Conservation (phyloP, 2,797 vertebrate species). For the Glyptemys insculpta region DNA sequence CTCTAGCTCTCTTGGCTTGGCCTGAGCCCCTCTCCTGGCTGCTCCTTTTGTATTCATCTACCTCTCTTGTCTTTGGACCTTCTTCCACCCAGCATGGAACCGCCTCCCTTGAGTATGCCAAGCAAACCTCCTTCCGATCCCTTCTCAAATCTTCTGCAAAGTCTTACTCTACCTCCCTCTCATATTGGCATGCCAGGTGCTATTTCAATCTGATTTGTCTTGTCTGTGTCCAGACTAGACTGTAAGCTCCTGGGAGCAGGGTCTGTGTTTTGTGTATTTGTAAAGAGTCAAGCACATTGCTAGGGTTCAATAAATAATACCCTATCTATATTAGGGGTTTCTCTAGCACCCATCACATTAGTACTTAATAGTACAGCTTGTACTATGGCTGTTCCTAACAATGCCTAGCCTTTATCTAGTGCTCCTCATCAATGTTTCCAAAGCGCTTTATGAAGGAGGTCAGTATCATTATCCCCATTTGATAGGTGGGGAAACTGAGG, state of each 20-base stretch:
- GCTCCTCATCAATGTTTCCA: background rate
- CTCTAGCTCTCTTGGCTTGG: background rate
- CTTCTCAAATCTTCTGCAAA: rapidly evolving
- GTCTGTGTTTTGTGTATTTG: background rate
- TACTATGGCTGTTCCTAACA: background rate
- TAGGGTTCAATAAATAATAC: background rate
- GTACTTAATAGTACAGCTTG: background rate
- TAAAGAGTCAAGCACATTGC: background rate
- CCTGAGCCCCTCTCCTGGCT: too few species aligned
- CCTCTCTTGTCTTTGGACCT: rapidly evolving
- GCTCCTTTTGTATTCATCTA: background rate
- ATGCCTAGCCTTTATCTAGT: background rate
- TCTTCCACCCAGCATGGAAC: background rate
- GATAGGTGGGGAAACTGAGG: background rate
- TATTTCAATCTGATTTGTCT: background rate
- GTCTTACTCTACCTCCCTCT: background rate
- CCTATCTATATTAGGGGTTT: background rate
- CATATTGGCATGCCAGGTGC: rapidly evolving
- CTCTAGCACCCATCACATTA: background rate
- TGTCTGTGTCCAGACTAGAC: background rate
- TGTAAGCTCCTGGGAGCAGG: background rate
- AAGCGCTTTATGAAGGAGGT: background rate
- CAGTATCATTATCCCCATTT: background rate
- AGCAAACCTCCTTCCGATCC: background rate
- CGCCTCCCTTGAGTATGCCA: background rate